A percentile compares a stretch with the other conserved stretches of the same genome.
These are phyloP conservation scores for Actinemys pallida DNA, from an alignment of 2,113 vertebrate genomes.

Conservation along the genomic window DNA sequence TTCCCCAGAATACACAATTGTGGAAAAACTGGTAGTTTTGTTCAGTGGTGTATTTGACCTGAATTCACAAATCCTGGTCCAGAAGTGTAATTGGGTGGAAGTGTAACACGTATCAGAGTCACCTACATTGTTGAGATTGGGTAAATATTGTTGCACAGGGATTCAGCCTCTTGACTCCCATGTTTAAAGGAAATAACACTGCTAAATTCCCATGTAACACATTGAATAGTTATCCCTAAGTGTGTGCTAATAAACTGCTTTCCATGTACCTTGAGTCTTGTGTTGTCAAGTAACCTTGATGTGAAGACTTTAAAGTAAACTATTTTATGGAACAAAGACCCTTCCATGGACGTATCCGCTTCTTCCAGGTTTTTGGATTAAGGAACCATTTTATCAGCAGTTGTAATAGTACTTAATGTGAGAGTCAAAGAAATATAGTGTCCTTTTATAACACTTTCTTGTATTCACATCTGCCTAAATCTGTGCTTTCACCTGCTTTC, in stretches of 20 bases:
- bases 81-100: background rate
- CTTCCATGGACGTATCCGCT: background rate
- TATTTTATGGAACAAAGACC: background rate
- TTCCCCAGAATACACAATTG: background rate
- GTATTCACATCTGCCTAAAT: fast-evolving
- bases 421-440: background rate
- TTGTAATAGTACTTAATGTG: background rate
- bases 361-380: background rate
- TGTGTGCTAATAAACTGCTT: conserved; percentile 13
- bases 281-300: conserved; percentile 5
- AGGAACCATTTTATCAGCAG: background rate
- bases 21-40: background rate
- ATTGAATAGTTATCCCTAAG: conserved; percentile 19
- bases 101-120: background rate
- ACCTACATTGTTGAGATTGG: background rate
- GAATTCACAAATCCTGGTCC: background rate
- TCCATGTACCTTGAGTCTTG: background rate
- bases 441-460: background rate
- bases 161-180: background rate
- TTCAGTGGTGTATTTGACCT: background rate
- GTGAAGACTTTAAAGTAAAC: background rate
- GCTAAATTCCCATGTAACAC: background rate
- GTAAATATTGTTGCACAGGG: background rate
- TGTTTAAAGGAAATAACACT: background rate
- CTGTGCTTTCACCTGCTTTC: background rate